These are phyloP conservation scores for Leucopsar rothschildi DNA, from an alignment of 2,113 vertebrate species.

Conservation along the genomic window DNA sequence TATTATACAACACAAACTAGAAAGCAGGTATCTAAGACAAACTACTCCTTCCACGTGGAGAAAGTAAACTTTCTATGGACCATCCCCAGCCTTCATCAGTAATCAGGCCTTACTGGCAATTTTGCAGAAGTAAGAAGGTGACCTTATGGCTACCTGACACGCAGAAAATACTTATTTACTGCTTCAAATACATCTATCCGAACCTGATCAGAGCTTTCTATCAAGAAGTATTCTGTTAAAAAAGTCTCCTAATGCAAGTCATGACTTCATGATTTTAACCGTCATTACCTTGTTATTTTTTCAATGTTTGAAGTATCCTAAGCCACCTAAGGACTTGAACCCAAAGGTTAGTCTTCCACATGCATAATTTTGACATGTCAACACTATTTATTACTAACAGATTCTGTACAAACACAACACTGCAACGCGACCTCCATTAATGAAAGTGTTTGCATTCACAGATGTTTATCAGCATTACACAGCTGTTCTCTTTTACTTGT, in stretches of 20 bases:
- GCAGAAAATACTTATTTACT: background rate
- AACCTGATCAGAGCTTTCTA: background rate
- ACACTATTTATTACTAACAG: background rate
- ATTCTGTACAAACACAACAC: background rate
- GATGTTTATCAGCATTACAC: background rate
- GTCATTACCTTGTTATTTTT: background rate
- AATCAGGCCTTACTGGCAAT: background rate
- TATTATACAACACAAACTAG: background rate
- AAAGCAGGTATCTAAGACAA: background rate
- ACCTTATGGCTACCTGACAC: rapidly evolving
- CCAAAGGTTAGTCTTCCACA: background rate
- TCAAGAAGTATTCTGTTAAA: background rate
- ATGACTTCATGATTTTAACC: background rate
- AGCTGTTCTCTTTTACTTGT: background rate
- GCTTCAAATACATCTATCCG: background rate
- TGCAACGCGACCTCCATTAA: background rate
- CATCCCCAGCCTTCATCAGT: background rate
- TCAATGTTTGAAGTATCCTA: background rate
- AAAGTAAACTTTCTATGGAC: background rate
- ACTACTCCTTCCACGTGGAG: background rate
- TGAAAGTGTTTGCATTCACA: background rate
- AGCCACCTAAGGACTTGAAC: background rate
- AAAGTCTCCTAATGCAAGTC: background rate
- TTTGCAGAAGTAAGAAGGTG: background rate
- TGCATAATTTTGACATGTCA: background rate